Percentiles rank a stretch among this genome's conserved stretches.
Conservation (phyloP, 2,888 invertebrate genomes). For the Candidula unifasciata region DNA sequence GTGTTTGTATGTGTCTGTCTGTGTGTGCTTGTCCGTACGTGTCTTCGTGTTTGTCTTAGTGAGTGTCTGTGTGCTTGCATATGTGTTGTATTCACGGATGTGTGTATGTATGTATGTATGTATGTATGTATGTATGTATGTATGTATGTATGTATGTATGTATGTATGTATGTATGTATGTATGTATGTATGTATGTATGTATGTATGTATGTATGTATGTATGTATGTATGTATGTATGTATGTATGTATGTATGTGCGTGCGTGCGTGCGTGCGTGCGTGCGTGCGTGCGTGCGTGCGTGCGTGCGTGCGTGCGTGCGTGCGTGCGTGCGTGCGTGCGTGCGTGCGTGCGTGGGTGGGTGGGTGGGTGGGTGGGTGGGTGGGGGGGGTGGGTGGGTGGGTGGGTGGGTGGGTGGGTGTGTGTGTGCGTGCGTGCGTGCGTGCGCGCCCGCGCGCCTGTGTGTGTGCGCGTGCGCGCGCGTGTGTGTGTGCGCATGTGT, state of each 20-base stretch:
- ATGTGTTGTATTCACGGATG: too few species aligned
- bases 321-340: slow-evolving; percentile 3
- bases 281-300: background rate
- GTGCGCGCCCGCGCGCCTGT: too few species aligned
- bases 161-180: slow-evolving; percentile 6
- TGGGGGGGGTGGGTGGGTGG: too few species aligned
- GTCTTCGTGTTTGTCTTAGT: too few species aligned
- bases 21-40: too few species aligned
- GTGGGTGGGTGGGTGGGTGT: too few species aligned
- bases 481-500: too few species aligned
- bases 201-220: slow-evolving; percentile 20
- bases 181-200: slow-evolving; percentile 9
- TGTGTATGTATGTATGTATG: background rate
- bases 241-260: background rate
- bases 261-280: background rate
- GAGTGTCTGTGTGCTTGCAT: too few species aligned
- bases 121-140: slow-evolving; percentile 1
- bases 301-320: background rate
- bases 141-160: slow-evolving; percentile 1
- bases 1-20: too few species aligned
- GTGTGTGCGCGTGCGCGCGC: too few species aligned
- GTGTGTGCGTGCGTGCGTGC: too few species aligned
- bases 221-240: slow-evolving; percentile 15
- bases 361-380: background rate
- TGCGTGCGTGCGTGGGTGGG: background rate